A percentile compares a stretch with the other conserved stretches of the same genome.
Evolutionary conservation across 2,888 invertebrate genomes (phyloP).

Genomic region (Andrena bicolor): DNA sequence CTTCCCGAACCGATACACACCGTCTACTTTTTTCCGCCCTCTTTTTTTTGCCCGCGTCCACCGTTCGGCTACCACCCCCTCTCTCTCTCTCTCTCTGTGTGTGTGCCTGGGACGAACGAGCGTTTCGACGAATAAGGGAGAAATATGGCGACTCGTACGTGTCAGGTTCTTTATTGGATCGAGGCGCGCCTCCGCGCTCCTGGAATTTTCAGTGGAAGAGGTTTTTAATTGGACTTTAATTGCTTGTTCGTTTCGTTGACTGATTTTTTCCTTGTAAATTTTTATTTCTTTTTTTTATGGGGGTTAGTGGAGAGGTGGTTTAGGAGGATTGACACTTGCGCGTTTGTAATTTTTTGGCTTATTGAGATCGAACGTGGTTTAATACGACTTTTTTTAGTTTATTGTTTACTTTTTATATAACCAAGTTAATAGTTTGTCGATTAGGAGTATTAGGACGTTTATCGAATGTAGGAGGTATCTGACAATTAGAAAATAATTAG

Average conservation of each 20-base stretch:
- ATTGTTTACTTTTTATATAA: too few species aligned
- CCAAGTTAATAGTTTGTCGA: too few species aligned
- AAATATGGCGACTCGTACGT: conserved; percentile 44
- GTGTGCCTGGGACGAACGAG: conserved; percentile 10
- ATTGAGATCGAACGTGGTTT: neutral
- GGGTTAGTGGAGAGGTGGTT: neutral
- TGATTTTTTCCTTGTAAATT: neutral
- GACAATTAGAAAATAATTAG: too few species aligned
- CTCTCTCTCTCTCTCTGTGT: neutral
- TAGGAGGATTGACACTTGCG: neutral
- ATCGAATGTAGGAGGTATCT: too few species aligned
- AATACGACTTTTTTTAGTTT: neutral
- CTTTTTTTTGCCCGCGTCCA: conserved; percentile 3
- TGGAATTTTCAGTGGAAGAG: conserved; percentile 22
- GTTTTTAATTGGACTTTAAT: conserved; percentile 53
- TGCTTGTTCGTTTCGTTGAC: conserved; percentile 31
- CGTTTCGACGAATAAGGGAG: conserved; percentile 52
- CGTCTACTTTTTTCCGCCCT: neutral
- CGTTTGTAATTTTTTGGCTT: neutral
- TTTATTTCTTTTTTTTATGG: neutral
- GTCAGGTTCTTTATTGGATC: conserved; percentile 47
- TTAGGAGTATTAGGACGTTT: too few species aligned
- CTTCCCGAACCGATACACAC: conserved; percentile 2
- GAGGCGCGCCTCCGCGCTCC: conserved; percentile 1
- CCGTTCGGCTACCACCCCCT: neutral